Evolutionary conservation across 2,888 invertebrate genomes (phyloP), one percentile per base, ranked within the genome.

Genomic region (Monochamus alternatus): DNA sequence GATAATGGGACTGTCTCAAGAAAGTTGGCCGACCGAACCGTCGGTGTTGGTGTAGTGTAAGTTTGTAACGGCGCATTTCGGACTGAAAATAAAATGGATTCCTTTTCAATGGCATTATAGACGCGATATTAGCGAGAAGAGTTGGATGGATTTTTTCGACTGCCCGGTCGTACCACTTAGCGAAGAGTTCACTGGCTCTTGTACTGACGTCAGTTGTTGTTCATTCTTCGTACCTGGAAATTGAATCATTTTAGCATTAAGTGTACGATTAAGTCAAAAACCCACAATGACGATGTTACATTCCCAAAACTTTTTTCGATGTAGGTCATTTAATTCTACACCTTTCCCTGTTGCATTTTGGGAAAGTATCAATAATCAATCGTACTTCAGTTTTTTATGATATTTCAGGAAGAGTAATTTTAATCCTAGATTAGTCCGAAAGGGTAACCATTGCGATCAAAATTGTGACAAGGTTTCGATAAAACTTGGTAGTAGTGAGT

Each of bases 11-110:
- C 43, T 32, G 52, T 47, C 32, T 59, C 64, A 58, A 67, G 63
- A 66, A 63, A 68, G 22, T 43, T 68, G 73, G 68, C 63, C 73
- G 58, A 58, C 38, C 38, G 7, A 38, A 7, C 38, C 38, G 38
- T 7, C 75, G 47, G 30, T 43, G 44, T 60, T 52, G 52, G 77
- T 66, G 70, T 77, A 84, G 84, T 84, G 83, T 82, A 84, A 83
- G 84, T 83, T 80, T 77, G 76, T 87, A 86, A 87, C 86, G 73
- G 76, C 30, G 65, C 52, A 69, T 59, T 65, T 68, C 51, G 76
- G 80, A 81, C 81, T 84, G 85, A 86, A 86, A 87, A 86, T 84
- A 87, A 87, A 87, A 86, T 86, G 85, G 85, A 86, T 87, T 87
- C 85, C 85, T 82, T 86, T 87, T 87, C 87, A 82, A 84, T 67